phyloP scores from a whole-genome alignment of 2,113 vertebrate genomes.

The Brachypodius melanocephalos region DNA sequence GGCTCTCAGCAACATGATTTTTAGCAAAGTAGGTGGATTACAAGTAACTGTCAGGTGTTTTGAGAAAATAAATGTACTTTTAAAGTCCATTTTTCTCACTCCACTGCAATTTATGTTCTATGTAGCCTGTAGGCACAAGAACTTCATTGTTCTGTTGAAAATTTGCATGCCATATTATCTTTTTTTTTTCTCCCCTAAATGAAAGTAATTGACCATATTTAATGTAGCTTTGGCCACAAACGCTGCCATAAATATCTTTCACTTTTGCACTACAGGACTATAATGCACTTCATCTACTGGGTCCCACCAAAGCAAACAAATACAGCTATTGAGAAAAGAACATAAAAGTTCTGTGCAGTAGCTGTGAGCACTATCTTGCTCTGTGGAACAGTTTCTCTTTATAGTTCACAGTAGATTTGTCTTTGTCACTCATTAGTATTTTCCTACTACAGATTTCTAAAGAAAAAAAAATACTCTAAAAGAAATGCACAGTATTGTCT shows the following conservation, averaged over 20 bases:
- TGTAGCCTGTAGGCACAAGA: neutral
- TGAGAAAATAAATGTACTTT: neutral
- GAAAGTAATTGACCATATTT: constrained; percentile 1
- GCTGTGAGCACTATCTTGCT: neutral
- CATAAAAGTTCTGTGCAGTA: neutral
- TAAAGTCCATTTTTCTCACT: neutral
- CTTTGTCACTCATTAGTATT: neutral
- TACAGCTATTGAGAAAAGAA: neutral
- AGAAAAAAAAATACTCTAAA: neutral
- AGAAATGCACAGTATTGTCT: neutral
- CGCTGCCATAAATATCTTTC: neutral
- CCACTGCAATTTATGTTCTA: neutral
- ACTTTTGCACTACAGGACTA: neutral
- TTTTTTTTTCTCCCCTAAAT: neutral
- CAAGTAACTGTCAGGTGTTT: neutral
- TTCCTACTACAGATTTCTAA: neutral
- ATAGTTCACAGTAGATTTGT: neutral
- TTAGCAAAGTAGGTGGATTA: neutral
- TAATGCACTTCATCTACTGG: neutral
- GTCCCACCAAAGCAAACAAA: neutral
- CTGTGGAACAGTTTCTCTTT: neutral
- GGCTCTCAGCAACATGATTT: neutral
- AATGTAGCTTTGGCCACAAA: neutral
- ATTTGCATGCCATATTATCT: neutral
- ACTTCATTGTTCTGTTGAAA: neutral